Base-by-base conservation (phyloP, 2,888 invertebrate species). In the Octodonta nipae region DNA sequence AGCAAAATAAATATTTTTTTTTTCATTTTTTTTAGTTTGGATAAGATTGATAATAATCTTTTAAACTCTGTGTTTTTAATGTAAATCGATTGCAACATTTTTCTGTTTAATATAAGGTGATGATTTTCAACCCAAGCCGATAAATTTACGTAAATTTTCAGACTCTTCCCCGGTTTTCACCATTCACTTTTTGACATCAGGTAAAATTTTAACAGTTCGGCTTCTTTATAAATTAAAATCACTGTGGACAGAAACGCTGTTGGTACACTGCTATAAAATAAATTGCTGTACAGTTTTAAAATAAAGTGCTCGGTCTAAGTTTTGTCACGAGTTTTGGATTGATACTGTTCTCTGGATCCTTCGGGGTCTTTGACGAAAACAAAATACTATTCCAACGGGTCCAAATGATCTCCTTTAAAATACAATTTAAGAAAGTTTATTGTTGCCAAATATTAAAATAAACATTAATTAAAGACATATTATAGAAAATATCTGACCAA, bases 101-200 rank as follows among this genome's bases (percentile, higher is more conserved):
- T 65, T 57, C 73, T 95, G 95, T 56, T 87, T 86, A 38, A 79
- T 64, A 54, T 95, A 95, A 0, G 93, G 93, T 8, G 92, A 83
- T 68, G 1, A 71, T 61, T 1, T 52, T 54, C n/a, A 87, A 51
- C 13, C 74, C 74, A 30, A 66, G 63, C 37, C 73, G 70, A 43
- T 79, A 79, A 2, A 91, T 60, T 44, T 75, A 65, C 43, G 71
- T 64, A 7, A 79, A 54, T 49, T 80, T 79, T 32, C 66, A 61
- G 79, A 83, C 47, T 85, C 85, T 1, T 64, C 57, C 36, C 81
- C 82, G 60, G 55, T 82, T 81, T 27, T 65, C 61, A 0, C 84
- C 84, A 33, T 70, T 61, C 4, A 85, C 68, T 1, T 83, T 83
- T 51, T 76, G 73, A 36, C 85, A 83, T 42, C 33, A 13, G 58